These are phyloP conservation scores for Drosophila vallismaia DNA, from an alignment of 2,888 invertebrate species.

Conservation along the genomic window DNA sequence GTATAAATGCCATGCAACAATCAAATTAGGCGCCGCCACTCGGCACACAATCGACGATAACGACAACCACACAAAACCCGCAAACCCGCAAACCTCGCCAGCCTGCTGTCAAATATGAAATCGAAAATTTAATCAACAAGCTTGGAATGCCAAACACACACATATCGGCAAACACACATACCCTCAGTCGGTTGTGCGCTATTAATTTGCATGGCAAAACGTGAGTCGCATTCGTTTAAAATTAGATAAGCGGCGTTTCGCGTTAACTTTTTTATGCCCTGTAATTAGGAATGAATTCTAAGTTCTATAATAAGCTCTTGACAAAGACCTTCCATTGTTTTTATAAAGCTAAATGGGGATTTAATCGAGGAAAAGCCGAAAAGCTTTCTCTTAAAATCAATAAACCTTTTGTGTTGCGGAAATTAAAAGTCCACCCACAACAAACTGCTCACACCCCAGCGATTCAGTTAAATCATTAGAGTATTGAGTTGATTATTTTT, in stretches of 20 bases:
- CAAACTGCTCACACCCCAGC: neutral
- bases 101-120: conserved; percentile 53
- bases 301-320: neutral
- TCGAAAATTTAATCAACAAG: conserved; percentile 48
- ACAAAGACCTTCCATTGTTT: neutral
- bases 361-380: too few species aligned
- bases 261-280: conserved; percentile 24
- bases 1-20: conserved; percentile 41
- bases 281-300: conserved; percentile 12
- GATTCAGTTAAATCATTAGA: conserved; percentile 6
- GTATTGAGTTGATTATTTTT: conserved; percentile 19
- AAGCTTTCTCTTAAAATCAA: neutral
- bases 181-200: neutral
- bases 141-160: conserved; percentile 42
- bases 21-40: conserved; percentile 49
- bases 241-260: conserved; percentile 25
- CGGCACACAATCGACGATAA: conserved; percentile 13
- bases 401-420: neutral
- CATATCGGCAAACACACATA: neutral
- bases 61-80: conserved; percentile 11
- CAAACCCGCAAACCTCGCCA: conserved; percentile 12
- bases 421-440: too few species aligned
- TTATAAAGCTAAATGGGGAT: neutral
- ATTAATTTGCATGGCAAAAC: conserved; percentile 65
- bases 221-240: conserved; percentile 56